Base-by-base conservation (phyloP, 2,888 invertebrate genomes). In the Polia nebulosa region DNA sequence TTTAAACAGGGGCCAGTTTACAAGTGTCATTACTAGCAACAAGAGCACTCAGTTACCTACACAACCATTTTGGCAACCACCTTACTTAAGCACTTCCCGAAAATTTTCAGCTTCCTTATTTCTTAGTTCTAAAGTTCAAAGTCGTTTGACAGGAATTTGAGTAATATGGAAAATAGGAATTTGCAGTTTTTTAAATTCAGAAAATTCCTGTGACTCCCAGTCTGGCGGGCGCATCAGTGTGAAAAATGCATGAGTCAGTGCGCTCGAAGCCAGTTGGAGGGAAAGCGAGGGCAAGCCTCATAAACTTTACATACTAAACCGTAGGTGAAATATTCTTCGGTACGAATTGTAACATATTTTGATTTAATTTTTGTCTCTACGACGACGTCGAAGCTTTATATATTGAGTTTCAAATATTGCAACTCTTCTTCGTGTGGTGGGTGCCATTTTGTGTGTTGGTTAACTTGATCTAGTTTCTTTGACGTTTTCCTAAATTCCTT, bases 191-290 rank as follows among this genome's bases (percentile, higher is more conserved):
- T 85, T 84, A 82, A 84, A 85, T 85, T 83, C 83, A 82, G 76
- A 81, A 86, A 88, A 87, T 88, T 85, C 83, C 73, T 77, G 82
- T 71, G 83, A 84, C 78, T 85, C 67, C 68, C 79, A 78, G 83
- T 82, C 77, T 79, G 82, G 65, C 84, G 80, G 66, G 87, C 82
- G 87, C 88, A 86, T 87, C 87, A 86, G 85, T 85, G 89, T 92
- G 92, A 91, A 92, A 92, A 91, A 92, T 93, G 89, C 89, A 93
- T 88, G 91, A 92, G 87, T 87, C 88, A 88, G 87, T 89, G 86
- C 85, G 81, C 82, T 84, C 76, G 80, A 72, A 81, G 78, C 79
- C 78, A 85, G 85, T 84, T 81, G 82, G 75, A 73, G 80, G 82
- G 80, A 86, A 88, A 86, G 76, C 71, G 66, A 62, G 36, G 72